These are phyloP conservation scores for Coremacera marginata DNA, from an alignment of 2,888 invertebrate species.

Conservation along the genomic window DNA sequence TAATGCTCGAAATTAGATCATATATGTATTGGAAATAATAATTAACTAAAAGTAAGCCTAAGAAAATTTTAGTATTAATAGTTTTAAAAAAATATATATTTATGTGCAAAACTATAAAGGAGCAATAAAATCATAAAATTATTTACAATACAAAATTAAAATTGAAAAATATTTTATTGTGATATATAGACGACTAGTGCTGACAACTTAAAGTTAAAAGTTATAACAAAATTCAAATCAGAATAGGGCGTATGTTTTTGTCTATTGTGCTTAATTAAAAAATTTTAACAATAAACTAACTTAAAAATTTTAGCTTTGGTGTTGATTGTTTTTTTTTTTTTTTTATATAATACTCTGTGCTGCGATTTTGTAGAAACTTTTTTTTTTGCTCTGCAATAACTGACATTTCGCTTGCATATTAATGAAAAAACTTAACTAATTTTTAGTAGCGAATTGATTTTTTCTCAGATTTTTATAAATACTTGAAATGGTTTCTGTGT, in stretches of 20 bases:
- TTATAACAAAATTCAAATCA: constrained; percentile 32
- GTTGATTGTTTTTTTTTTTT: constrained; percentile 36
- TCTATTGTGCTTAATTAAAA: not conserved
- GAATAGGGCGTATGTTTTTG: no score
- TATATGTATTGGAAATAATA: not conserved
- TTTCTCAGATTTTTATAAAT: not conserved
- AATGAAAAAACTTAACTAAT: not conserved
- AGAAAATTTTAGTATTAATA: not conserved
- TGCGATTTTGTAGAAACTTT: not conserved
- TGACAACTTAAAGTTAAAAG: constrained; percentile 33
- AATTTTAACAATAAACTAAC: constrained; percentile 7
- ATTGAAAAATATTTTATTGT: constrained; percentile 30
- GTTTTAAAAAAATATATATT: constrained; percentile 52
- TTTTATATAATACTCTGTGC: not conserved
- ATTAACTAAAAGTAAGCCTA: not conserved
- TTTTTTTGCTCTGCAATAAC: not conserved
- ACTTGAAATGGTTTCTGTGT: constrained; percentile 5
- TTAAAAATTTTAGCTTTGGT: constrained; percentile 43
- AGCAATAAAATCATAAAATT: not conserved
- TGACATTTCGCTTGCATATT: not conserved
- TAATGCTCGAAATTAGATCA: constrained; percentile 6
- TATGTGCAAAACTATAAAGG: not conserved
- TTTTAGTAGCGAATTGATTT: not conserved
- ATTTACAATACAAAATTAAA: not conserved
- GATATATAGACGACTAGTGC: constrained; percentile 54